Evolutionary conservation across 2,888 invertebrate species (phyloP).

Genomic region (Cosmia trapezina): DNA sequence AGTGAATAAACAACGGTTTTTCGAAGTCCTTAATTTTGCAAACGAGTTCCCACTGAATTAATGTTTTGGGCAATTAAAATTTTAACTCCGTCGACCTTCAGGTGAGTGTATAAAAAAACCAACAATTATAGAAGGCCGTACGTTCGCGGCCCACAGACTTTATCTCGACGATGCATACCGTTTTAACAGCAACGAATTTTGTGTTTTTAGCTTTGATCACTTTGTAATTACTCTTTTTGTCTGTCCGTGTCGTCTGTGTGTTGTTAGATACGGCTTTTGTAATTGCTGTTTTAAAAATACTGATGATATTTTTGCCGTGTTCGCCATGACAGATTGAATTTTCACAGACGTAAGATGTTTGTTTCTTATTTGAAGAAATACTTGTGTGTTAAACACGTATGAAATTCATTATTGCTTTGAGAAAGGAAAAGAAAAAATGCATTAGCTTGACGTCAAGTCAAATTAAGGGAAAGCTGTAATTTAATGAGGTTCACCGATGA

Average conservation of each 20-base stretch:
- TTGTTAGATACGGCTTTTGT: constrained; percentile 50
- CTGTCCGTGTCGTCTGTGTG: constrained; percentile 47
- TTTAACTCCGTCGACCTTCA: constrained; percentile 69
- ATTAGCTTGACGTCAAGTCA: constrained; percentile 33
- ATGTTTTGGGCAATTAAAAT: constrained; percentile 69
- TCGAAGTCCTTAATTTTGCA: constrained; percentile 59
- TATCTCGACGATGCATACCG: constrained; percentile 49
- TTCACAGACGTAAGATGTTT: constrained; percentile 33
- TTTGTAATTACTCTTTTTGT: constrained; percentile 58
- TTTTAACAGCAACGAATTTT: constrained; percentile 47
- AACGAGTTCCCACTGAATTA: constrained; percentile 65
- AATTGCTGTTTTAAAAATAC: constrained; percentile 42
- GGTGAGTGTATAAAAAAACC: constrained; percentile 62
- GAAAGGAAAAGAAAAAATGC: constrained; percentile 24
- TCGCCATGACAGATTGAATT: constrained; percentile 50
- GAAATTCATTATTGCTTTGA: constrained; percentile 23
- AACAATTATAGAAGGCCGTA: constrained; percentile 67
- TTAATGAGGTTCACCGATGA: constrained; percentile 41
- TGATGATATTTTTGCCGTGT: constrained; percentile 45
- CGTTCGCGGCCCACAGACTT: constrained; percentile 34
- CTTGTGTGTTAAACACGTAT: neutral
- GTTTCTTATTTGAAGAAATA: constrained; percentile 28
- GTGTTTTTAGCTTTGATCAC: constrained; percentile 52
- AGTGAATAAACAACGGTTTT: constrained; percentile 64
- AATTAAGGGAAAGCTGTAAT: constrained; percentile 43